phyloP scores from a whole-genome alignment of 1,140 invertebrate genomes.

The Dreissena rostriformis region DNA sequence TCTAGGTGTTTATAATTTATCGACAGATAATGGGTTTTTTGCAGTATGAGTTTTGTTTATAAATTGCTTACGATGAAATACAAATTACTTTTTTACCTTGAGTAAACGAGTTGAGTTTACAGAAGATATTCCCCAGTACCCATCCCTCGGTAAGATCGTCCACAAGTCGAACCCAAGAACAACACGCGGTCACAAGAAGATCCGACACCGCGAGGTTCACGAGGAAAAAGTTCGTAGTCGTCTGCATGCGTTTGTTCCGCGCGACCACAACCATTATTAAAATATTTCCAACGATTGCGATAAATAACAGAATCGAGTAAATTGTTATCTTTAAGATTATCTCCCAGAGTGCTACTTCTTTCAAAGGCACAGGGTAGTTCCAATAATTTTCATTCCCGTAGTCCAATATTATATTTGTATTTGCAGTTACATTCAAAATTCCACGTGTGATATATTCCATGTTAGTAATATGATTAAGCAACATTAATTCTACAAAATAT shows the following conservation, averaged over 20 bases:
- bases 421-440: too few species aligned
- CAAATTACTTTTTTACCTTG: slow-evolving; percentile 56
- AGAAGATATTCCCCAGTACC: slow-evolving; percentile 82
- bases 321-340: slow-evolving; percentile 33
- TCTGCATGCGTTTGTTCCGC: slow-evolving; percentile 91
- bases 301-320: slow-evolving; percentile 80
- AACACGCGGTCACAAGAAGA: slow-evolving; percentile 93
- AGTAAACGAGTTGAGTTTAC: slow-evolving; percentile 82
- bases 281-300: slow-evolving; percentile 92
- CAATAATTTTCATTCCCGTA: not conserved
- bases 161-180: slow-evolving; percentile 84
- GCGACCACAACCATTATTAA: slow-evolving; percentile 93
- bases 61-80: too few species aligned
- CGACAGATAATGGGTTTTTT: too few species aligned
- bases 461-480: too few species aligned
- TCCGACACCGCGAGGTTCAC: slow-evolving; percentile 95
- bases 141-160: slow-evolving; percentile 73
- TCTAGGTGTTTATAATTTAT: too few species aligned
- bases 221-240: slow-evolving; percentile 96
- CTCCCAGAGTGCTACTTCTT: slow-evolving; percentile 41
- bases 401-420: not conserved
- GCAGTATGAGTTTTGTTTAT: too few species aligned
- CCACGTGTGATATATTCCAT: too few species aligned
- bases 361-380: slow-evolving; percentile 15
- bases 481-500: too few species aligned